Base-by-base conservation (phyloP, 2,888 invertebrate genomes). In the Aphidius colemani region DNA sequence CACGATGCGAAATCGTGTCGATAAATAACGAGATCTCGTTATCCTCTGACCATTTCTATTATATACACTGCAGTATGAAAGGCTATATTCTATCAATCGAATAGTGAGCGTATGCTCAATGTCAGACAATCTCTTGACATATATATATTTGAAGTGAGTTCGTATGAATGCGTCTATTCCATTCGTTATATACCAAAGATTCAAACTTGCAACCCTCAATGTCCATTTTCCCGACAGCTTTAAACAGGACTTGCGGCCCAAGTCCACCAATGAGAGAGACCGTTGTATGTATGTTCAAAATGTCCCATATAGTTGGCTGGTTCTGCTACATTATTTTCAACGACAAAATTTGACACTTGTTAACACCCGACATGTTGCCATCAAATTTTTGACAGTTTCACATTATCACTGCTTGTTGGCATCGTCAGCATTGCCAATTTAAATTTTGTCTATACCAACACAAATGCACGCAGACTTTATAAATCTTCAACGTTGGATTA, bases 311-410 rank as follows among this genome's bases (percentile, higher is more conserved):
- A n/a, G n/a, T n/a, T 41, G 13, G 51, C 62, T 53, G 61, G 65
- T 51, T 67, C 39, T 43, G 53, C 56, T 39, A 57, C 56, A 67
- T 46, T 53, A 58, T 45, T 30, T 45, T 48, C 59, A 60, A 41
- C 61, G 66, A 67, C 66, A 69, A 71, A 71, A 75, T 75, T 72
- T 73, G 72, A 72, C 72, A 67, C 70, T 68, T 66, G 70, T 66
- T 70, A 68, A 68, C 68, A 66, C 69, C 64, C 65, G 60, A 63
- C 49, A 53, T 61, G 53, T 59, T 63, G 57, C 66, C 64, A 56
- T 44, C 55, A 48, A 60, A 53, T 59, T 46, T 64, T 49, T 66
- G 56, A 63, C 64, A 61, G 45, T 46, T 49, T 41, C 50, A 49
- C 46, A 18, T 18, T 18, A 18, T 1, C 13, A 18, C 58, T 49